phyloP scores from a whole-genome alignment of 2,888 invertebrate species.

The Lithophane leautieri region DNA sequence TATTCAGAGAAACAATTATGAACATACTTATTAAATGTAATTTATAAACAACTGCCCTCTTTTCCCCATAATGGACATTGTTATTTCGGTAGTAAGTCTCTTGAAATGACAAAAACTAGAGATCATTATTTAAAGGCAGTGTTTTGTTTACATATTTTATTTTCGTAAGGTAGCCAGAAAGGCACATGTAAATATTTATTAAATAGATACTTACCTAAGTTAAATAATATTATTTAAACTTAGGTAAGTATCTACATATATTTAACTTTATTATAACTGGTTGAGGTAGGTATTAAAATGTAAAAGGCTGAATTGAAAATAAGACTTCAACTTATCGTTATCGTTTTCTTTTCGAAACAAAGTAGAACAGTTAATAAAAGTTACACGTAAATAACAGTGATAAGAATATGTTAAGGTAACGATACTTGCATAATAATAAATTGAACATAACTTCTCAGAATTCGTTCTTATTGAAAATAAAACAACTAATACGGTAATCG shows the following conservation, averaged over 20 bases:
- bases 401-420: not conserved
- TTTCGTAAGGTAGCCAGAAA: not conserved
- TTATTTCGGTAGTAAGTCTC: not conserved
- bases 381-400: not conserved
- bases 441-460: not conserved
- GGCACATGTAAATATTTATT: conserved; percentile 11
- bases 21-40: not conserved
- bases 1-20: not conserved
- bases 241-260: no score
- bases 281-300: conserved; percentile 23
- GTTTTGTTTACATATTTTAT: not conserved
- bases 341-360: conserved; percentile 65
- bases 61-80: not conserved
- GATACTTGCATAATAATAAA: conserved; percentile 3
- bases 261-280: conserved; percentile 7
- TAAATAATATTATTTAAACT: not conserved
- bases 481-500: not conserved
- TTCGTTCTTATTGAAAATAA: conserved; percentile 10
- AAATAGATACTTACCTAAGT: not conserved
- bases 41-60: not conserved
- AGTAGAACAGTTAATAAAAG: no score
- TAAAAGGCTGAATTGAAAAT: conserved; percentile 60
- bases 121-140: not conserved
- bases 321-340: conserved; percentile 58
- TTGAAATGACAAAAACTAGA: not conserved